Evolutionary conservation across 2,113 vertebrate genomes (phyloP).

Genomic region (Channa maculata): DNA sequence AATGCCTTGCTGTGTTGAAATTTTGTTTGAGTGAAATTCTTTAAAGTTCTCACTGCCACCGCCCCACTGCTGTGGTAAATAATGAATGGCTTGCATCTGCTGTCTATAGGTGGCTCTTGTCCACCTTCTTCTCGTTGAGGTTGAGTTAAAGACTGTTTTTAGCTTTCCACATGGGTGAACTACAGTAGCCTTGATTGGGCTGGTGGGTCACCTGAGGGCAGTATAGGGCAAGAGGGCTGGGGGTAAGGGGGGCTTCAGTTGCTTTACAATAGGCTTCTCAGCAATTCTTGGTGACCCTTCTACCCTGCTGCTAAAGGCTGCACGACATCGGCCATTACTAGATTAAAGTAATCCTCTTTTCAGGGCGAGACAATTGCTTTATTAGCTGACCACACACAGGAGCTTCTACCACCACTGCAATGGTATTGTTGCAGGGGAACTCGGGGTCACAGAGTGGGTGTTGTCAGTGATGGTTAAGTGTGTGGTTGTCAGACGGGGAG

Average conservation of each 20-base stretch:
- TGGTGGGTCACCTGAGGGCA: slow-evolving; percentile 59
- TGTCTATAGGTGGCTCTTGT: slow-evolving; percentile 12
- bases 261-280: slow-evolving; percentile 70
- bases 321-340: slow-evolving; percentile 76
- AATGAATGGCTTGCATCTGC: slow-evolving; percentile 46
- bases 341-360: slow-evolving; percentile 86
- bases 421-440: slow-evolving; percentile 75
- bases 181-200: slow-evolving; percentile 61
- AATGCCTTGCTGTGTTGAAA: slow-evolving; percentile 21
- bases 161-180: slow-evolving; percentile 72
- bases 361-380: slow-evolving; percentile 79
- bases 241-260: slow-evolving; percentile 5
- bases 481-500: slow-evolving; percentile 21
- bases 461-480: too few relatives aligned
- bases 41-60: slow-evolving; percentile 17
- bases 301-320: slow-evolving; percentile 54
- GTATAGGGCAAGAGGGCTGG: background rate
- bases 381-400: slow-evolving; percentile 82
- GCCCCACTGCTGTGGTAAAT: slow-evolving; percentile 34
- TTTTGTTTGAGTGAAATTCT: slow-evolving; percentile 47
- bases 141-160: slow-evolving; percentile 53
- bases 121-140: slow-evolving; percentile 19
- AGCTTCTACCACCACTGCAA: slow-evolving; percentile 77
- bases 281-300: slow-evolving; percentile 69
- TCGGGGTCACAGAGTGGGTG: slow-evolving; percentile 51